Evolutionary conservation across 1,140 invertebrate species (phyloP).

Genomic region (Drosophila grimshawi): DNA sequence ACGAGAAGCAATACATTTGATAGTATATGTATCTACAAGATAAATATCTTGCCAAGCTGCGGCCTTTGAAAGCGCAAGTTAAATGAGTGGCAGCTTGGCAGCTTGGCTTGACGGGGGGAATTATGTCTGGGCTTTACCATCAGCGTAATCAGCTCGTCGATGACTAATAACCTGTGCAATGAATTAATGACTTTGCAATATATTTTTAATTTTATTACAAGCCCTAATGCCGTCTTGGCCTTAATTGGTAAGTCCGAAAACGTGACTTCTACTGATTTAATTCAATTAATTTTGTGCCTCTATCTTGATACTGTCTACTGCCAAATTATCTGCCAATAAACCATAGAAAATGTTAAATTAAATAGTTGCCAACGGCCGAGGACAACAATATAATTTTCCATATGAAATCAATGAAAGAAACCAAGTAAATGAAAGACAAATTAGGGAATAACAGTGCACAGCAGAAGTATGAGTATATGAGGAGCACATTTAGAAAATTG

Average conservation of each 20-base stretch:
- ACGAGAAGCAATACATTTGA: slow-evolving; percentile 31
- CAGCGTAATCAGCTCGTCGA: slow-evolving; percentile 26
- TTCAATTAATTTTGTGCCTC: slow-evolving; percentile 54
- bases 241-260: slow-evolving; percentile 45
- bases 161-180: slow-evolving; percentile 51
- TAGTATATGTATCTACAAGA: slow-evolving; percentile 37
- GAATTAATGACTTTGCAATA: slow-evolving; percentile 63
- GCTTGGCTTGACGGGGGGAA: slow-evolving; percentile 26
- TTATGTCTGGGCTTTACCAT: slow-evolving; percentile 37
- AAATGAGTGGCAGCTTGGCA: slow-evolving; percentile 19
- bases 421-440: neutral
- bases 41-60: slow-evolving; percentile 21
- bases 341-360: slow-evolving; percentile 20
- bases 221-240: slow-evolving; percentile 43
- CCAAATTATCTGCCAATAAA: slow-evolving; percentile 19
- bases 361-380: slow-evolving; percentile 12
- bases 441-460: slow-evolving; percentile 15
- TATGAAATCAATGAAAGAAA: slow-evolving; percentile 16
- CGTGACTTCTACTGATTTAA: slow-evolving; percentile 67
- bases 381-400: slow-evolving; percentile 15
- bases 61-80: slow-evolving; percentile 27
- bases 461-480: slow-evolving; percentile 12
- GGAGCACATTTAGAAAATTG: neutral
- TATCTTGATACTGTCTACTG: slow-evolving; percentile 33
- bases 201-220: slow-evolving; percentile 49